Evolutionary conservation across 1,140 invertebrate genomes (phyloP).

Genomic region (Lordiphosa stackelbergi): DNA sequence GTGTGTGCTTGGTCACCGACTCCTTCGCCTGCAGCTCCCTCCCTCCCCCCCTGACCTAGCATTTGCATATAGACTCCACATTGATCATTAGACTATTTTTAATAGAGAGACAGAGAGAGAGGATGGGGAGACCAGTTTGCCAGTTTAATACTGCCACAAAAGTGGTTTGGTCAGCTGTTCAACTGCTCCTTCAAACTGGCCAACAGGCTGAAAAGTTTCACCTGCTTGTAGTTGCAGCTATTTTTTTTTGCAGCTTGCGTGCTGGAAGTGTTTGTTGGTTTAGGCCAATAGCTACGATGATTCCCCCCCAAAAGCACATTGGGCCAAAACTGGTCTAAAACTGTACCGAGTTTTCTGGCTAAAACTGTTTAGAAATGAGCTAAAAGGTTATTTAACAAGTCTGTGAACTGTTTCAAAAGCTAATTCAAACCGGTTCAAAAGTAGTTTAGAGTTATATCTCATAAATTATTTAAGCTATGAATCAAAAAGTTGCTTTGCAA

Average conservation of each 20-base stretch:
- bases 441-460: too few relatives aligned
- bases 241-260: constrained; percentile 49
- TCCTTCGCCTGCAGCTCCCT: constrained; percentile 8
- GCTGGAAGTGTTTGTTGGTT: constrained; percentile 62
- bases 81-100: constrained; percentile 74
- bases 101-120: constrained; percentile 52
- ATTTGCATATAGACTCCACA: constrained; percentile 44
- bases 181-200: constrained; percentile 23
- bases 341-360: too few relatives aligned
- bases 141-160: constrained; percentile 46
- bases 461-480: too few relatives aligned
- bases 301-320: background rate
- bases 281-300: constrained; percentile 16
- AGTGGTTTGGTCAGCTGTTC: constrained; percentile 69
- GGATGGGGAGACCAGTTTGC: constrained; percentile 39
- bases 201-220: constrained; percentile 53
- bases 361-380: too few relatives aligned
- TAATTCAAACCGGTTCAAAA: too few relatives aligned
- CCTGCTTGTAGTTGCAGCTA: constrained; percentile 62
- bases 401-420: too few relatives aligned
- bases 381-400: too few relatives aligned
- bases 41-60: constrained; percentile 1
- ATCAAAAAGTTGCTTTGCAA: too few relatives aligned
- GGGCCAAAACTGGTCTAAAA: background rate
- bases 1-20: constrained; percentile 23